Conservation (phyloP, 2,888 invertebrate genomes). For the Brachylomia viminalis region DNA sequence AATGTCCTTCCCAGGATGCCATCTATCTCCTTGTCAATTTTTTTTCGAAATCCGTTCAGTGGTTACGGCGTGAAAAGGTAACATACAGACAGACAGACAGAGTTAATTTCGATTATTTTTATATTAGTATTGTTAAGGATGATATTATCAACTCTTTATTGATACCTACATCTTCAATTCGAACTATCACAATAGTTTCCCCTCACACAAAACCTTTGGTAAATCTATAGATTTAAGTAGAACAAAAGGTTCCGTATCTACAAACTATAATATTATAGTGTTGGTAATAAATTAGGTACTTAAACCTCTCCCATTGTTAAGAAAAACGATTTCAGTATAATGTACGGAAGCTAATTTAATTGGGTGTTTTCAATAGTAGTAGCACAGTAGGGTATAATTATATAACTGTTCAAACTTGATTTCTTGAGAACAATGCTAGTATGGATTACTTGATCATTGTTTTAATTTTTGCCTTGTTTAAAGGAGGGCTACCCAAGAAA, state of each 20-base stretch:
- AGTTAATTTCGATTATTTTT: too few species aligned
- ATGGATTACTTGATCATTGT: conserved; percentile 31
- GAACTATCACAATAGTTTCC: neutral
- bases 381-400: conserved; percentile 41
- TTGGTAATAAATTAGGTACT: conserved; percentile 46
- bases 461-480: conserved; percentile 10
- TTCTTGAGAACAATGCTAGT: conserved; percentile 48
- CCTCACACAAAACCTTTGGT: conserved; percentile 9
- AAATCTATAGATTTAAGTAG: conserved; percentile 20
- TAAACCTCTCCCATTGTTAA: conserved; percentile 50
- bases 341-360: conserved; percentile 54
- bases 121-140: too few species aligned
- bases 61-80: too few species aligned
- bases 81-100: too few species aligned
- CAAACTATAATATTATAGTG: conserved; percentile 12
- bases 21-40: too few species aligned
- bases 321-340: conserved; percentile 35
- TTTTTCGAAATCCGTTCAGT: too few species aligned
- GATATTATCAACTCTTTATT: too few species aligned
- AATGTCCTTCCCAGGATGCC: too few species aligned
- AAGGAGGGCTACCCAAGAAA: neutral
- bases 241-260: conserved; percentile 35
- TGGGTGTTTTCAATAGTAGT: conserved; percentile 34
- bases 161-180: too few species aligned
- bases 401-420: conserved; percentile 16